Conservation (phyloP, 2,888 invertebrate species). For the Clusia tigrina region DNA sequence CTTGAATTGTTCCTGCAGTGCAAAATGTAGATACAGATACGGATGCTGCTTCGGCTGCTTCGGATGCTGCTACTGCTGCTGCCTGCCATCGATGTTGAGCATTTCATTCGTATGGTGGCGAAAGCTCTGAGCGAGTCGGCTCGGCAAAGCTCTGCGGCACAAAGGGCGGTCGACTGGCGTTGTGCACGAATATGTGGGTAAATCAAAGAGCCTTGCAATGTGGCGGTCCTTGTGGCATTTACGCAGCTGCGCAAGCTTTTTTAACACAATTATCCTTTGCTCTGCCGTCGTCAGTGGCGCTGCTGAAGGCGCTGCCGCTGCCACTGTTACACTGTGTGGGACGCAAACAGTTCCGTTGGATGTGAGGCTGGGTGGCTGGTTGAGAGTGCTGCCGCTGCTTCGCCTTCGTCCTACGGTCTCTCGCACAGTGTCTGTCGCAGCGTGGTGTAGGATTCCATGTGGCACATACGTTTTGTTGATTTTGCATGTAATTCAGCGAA, state of each 20-base stretch:
- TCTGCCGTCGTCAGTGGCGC: background rate
- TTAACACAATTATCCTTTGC: background rate
- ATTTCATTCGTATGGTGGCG: background rate
- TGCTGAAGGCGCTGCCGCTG: background rate
- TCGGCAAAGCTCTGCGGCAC: background rate
- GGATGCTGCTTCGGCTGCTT: background rate
- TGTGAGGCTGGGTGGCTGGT: background rate
- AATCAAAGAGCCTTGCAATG: background rate
- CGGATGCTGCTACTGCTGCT: background rate
- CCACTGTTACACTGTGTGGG: background rate
- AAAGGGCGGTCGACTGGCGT: background rate
- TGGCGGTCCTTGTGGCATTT: background rate
- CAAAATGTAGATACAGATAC: slow-evolving; percentile 1
- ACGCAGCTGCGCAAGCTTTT: background rate
- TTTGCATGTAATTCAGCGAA: background rate
- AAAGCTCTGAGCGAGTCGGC: slow-evolving; percentile 6
- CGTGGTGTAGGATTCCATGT: background rate
- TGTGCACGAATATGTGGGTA: background rate
- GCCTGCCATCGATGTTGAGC: background rate
- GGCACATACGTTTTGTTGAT: background rate
- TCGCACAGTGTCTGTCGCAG: background rate
- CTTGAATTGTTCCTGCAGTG: slow-evolving; percentile 22
- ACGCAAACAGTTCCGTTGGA: background rate
- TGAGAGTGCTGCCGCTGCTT: too few species aligned
- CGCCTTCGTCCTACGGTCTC: background rate